Conservation (phyloP, 1,140 invertebrate genomes). For the Drosophila parabipectinata region DNA sequence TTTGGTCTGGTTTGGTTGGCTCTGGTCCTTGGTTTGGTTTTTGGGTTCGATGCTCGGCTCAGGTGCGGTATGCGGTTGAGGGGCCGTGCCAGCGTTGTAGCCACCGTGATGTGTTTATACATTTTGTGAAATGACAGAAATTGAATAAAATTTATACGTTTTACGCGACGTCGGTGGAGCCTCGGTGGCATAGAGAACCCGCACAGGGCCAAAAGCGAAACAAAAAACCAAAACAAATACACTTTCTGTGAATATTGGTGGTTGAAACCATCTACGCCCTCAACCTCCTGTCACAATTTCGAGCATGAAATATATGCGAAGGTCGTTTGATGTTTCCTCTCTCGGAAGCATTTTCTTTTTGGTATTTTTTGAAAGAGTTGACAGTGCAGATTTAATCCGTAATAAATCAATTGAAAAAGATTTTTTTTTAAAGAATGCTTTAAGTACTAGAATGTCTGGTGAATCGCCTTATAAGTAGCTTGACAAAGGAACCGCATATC, state of each 20-base stretch:
- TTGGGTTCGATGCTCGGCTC: conserved; percentile 41
- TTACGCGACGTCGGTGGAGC: conserved; percentile 43
- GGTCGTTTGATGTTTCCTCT: conserved; percentile 52
- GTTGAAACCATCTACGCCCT: background rate
- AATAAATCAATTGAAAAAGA: background rate
- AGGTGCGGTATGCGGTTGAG: conserved; percentile 53
- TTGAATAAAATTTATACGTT: conserved; percentile 80
- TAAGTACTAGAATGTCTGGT: conserved; percentile 19
- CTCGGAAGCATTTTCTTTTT: conserved; percentile 11
- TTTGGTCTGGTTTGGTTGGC: conserved; percentile 29
- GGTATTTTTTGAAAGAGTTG: conserved; percentile 25
- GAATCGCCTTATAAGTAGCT: conserved; percentile 2
- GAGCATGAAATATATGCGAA: conserved; percentile 68
- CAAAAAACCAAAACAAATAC: conserved; percentile 12
- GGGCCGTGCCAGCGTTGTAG: conserved; percentile 9
- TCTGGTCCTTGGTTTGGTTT: conserved; percentile 3
- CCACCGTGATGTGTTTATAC: conserved; percentile 75
- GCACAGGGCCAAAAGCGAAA: conserved; percentile 16
- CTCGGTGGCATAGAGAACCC: conserved; percentile 47
- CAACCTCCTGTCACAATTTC: conserved; percentile 36
- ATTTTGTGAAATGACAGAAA: conserved; percentile 78
- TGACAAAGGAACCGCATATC: conserved; percentile 44
- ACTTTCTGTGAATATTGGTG: conserved; percentile 39
- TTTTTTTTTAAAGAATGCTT: background rate
- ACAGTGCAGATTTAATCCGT: conserved; percentile 8